Base-by-base conservation (phyloP, 2,888 invertebrate species). In the Pocota personata region DNA sequence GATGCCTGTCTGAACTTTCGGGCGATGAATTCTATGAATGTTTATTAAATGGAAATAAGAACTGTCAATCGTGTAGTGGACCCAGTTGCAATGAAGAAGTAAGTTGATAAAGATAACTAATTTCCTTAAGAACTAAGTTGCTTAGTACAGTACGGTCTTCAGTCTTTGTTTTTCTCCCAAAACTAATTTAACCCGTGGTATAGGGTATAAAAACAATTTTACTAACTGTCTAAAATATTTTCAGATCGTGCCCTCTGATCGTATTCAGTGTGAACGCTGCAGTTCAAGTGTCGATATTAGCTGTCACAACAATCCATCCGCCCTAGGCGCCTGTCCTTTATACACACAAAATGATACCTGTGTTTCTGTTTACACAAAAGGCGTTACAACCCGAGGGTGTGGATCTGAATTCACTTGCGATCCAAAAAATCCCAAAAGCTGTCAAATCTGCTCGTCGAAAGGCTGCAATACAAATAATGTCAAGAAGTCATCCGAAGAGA, bases 321-420 rank as follows among this genome's bases (percentile, higher is more conserved):
- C 87, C 1, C 50, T 82, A 4, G 67, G 79, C 12, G 62, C 78
- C 0, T 89, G 89, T 19, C 88, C 89, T 0, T 19, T 30, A 0
- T 89, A 88, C 30, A 55, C 43, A 10, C 32, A 60, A 12, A 66
- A 76, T 5, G 89, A 89, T 7, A 24, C 55, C 0, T 89, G 89
- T 55, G 88, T 89, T 3, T 77, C 88, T 2, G 19, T 52, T 5
- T 88, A 82, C 50, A 88, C 82, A 14, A 79, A 88, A 6, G 87
- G 87, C 1, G 62, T 87, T 1, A 89, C 89, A 0, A 78, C 66
- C 8, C 89, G 89, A 0, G 89, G 88, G 1, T 89, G 89, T 52
- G 66, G 55, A 3, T 76, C 88, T 0, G 88, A 88, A 8, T 32
- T 89, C 48, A 48, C 55, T 16, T 89, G 89, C 32, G 76, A 88